Base-by-base conservation (phyloP, 1,140 invertebrate genomes). In the Diploscapter pachys region DNA sequence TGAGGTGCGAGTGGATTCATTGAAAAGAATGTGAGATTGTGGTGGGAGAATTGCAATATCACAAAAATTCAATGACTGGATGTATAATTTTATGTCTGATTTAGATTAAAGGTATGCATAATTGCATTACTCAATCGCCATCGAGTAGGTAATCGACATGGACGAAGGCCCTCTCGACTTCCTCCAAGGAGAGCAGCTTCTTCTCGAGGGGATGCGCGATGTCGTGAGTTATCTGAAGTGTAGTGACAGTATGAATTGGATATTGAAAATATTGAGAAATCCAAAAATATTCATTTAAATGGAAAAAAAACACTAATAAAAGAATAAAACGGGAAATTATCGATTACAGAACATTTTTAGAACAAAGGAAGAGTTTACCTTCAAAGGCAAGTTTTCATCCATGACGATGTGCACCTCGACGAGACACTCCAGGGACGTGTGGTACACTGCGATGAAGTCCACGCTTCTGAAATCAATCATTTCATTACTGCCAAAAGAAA, bases 161-260 rank as follows among this genome's bases (percentile, higher is more conserved):
- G 4, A 88, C 87, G 76, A 88, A 88, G 3, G 86, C 83, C 71
- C 87, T 76, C 67, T 87, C 86, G 11, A 88, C 87, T 57, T 85
- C 81, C 9, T 81, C 77, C 49, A 87, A 76, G 57, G 75, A 65
- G 74, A 87, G 86, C n/a, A 88, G 75, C 72, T 86, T 86, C 67
- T 83, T 81, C 75, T 88, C 87, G 48, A 87, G 80, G 49, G 82
- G 79, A 71, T 88, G 86, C 0, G 86, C 86, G 59, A 88, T 87
- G 78, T 87, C 83, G 70, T 87, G 87, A 0, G 87, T 85, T 66
- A 75, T 75, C 73, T 75, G 11, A 69, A 75, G 56, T 13, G n/a
- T 63, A 13, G n/a, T 4, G 8, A 67, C 13, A 67, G 5, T 51
- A 13, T 6, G 13, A 51, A 11, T 63, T 8, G 52, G 8, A 49